Conservation (phyloP, 2,797 vertebrate genomes). For the Dicrostonyx torquatus region DNA sequence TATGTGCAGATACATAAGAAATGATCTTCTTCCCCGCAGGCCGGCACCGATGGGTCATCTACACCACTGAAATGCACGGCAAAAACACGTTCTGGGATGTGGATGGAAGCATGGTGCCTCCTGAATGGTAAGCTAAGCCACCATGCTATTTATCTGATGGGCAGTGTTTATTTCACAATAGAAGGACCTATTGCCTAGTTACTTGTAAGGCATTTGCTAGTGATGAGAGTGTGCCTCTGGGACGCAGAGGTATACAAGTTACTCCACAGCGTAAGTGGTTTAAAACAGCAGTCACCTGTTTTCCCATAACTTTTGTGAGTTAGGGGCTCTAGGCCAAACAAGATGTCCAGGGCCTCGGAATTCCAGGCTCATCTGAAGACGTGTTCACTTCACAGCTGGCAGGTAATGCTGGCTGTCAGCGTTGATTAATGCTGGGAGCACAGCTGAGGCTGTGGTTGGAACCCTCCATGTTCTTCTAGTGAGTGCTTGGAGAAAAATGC, state of each 20-base stretch:
- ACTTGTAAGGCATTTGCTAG: slow-evolving; percentile 12
- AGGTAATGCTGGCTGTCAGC: neutral
- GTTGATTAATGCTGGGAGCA: no score
- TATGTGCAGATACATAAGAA: neutral
- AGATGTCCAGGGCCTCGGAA: neutral
- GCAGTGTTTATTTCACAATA: neutral
- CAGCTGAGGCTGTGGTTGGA: neutral
- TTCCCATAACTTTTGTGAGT: slow-evolving; percentile 1
- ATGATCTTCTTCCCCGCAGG: slow-evolving; percentile 82
- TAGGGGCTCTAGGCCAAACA: neutral
- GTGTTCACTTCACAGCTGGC: neutral
- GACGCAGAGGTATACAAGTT: no score
- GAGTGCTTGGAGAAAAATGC: neutral
- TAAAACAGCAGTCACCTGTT: neutral
- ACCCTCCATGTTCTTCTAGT: neutral
- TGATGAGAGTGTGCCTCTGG: neutral
- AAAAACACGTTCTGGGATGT: slow-evolving; percentile 94
- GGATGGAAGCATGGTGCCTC: slow-evolving; percentile 97
- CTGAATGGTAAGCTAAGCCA: slow-evolving; percentile 92
- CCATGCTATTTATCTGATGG: neutral
- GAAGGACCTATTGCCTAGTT: slow-evolving; percentile 26
- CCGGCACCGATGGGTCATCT: slow-evolving; percentile 97
- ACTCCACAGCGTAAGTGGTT: neutral
- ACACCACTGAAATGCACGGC: slow-evolving; percentile 96
- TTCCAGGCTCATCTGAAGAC: neutral